Conservation (phyloP, 2,113 vertebrate species). For the Cheirogaleus medius region DNA sequence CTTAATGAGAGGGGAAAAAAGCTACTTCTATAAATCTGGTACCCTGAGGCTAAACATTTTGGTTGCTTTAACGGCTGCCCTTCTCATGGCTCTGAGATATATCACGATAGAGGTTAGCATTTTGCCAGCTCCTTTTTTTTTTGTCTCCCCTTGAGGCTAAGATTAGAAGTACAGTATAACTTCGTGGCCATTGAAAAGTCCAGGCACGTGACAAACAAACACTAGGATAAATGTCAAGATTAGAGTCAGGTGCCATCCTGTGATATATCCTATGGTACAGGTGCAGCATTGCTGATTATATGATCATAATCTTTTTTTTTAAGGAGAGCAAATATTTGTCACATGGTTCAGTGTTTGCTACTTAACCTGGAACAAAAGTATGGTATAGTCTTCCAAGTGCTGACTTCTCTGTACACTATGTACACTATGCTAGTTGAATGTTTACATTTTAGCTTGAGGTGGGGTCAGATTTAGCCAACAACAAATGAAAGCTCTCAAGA, state of each 20-base stretch:
- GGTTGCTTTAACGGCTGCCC: background rate
- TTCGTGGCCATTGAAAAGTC: background rate
- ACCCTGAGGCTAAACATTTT: background rate
- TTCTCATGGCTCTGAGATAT: background rate
- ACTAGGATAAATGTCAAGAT: background rate
- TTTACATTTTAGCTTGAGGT: background rate
- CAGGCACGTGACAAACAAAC: background rate
- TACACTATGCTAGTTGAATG: background rate
- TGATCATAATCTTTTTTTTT: background rate
- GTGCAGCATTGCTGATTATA: background rate
- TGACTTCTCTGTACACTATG: background rate
- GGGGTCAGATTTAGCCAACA: background rate
- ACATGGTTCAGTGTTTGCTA: background rate
- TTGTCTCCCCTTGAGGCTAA: background rate
- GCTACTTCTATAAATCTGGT: background rate
- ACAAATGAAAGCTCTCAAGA: background rate
- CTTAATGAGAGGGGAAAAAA: conserved; percentile 15
- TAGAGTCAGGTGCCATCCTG: background rate
- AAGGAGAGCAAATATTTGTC: conserved; percentile 37
- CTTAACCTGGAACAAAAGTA: background rate
- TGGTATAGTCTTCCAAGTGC: background rate
- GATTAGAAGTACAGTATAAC: background rate
- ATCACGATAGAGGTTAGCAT: conserved; percentile 12
- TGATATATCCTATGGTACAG: background rate
- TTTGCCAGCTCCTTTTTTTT: background rate